These are phyloP conservation scores for Hippocampus guttulatus DNA, from an alignment of 2,113 vertebrate genomes.

Conservation along the genomic window DNA sequence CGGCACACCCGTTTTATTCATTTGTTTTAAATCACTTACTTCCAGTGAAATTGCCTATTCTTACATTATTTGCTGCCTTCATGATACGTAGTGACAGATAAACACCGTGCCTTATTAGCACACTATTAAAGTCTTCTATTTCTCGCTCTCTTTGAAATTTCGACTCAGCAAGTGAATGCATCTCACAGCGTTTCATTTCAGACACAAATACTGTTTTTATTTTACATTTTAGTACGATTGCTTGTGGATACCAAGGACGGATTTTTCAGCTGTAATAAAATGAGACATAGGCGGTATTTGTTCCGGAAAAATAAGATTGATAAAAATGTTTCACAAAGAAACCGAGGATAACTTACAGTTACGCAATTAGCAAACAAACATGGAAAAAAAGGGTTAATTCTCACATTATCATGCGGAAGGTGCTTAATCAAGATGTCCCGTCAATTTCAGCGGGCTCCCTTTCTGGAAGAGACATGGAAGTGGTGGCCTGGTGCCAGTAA, in stretches of 20 bases:
- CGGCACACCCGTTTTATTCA: no score
- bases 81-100: no score
- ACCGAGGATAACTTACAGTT: not conserved
- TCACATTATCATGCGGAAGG: not conserved
- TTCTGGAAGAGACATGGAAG: conserved; percentile 55
- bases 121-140: no score
- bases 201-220: no score
- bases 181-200: no score
- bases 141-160: no score
- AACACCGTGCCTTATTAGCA: not conserved
- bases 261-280: no score
- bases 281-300: no score
- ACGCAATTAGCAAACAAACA: not conserved
- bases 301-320: no score
- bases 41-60: not conserved
- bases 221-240: no score
- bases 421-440: conserved; percentile 12
- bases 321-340: not conserved
- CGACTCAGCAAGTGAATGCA: no score
- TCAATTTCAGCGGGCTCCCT: conserved; percentile 9
- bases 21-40: not conserved
- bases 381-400: not conserved
- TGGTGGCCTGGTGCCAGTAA: conserved; percentile 61
- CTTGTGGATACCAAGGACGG: no score
- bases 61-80: not conserved